Evolutionary conservation across 2,888 invertebrate species (phyloP).

Genomic region (Lasioglossum figueresi): DNA sequence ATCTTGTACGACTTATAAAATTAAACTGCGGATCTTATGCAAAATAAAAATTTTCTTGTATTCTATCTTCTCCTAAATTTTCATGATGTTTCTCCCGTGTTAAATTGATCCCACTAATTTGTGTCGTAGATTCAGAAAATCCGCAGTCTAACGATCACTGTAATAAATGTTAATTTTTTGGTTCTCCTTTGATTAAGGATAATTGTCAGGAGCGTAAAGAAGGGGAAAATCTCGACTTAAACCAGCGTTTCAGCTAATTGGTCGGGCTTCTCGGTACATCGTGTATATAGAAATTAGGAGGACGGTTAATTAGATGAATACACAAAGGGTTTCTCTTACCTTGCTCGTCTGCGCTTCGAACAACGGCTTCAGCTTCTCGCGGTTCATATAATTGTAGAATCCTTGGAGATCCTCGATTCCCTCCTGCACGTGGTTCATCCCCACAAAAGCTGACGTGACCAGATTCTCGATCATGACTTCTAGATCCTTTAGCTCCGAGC

Average conservation of each 20-base stretch:
- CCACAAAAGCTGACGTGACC: slow-evolving; percentile 91
- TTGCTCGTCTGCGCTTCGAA: slow-evolving; percentile 89
- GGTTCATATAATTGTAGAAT: slow-evolving; percentile 91
- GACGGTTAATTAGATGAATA: slow-evolving; percentile 9
- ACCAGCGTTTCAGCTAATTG: not conserved
- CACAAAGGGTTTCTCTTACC: slow-evolving; percentile 82
- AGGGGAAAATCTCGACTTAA: not conserved
- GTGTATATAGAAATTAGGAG: slow-evolving; percentile 7
- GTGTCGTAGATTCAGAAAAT: not conserved
- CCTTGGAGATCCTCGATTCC: slow-evolving; percentile 91
- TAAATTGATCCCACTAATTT: not conserved
- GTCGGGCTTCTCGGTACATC: not conserved
- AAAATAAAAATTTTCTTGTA: too few species aligned
- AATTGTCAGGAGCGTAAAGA: not conserved
- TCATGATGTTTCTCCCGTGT: too few species aligned
- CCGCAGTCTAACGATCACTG: not conserved
- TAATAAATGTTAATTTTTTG: not conserved
- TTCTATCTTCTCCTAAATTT: too few species aligned
- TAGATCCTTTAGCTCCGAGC: slow-evolving; percentile 87
- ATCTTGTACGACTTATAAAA: not conserved
- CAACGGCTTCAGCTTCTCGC: slow-evolving; percentile 89
- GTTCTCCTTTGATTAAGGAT: not conserved
- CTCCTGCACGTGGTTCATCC: slow-evolving; percentile 92
- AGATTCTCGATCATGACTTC: slow-evolving; percentile 93
- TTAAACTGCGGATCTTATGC: too few species aligned